Evolutionary conservation across 2,797 vertebrate species (phyloP), one percentile per base, ranked within the genome.

Genomic region (Sebastes melanostomus): DNA sequence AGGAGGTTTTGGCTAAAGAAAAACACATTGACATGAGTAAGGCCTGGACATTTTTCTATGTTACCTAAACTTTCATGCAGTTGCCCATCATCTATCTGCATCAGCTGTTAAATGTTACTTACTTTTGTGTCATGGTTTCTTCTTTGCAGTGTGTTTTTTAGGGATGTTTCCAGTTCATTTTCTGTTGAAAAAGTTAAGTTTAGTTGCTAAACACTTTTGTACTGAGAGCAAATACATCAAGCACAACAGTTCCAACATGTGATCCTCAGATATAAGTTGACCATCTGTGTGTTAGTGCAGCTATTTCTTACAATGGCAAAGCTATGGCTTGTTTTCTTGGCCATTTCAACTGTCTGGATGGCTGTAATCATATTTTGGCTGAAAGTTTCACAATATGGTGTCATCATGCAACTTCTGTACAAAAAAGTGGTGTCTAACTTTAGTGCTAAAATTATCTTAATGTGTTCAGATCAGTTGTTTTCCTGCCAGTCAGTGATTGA

Each of bases 31-130:
- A 73, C 66, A 86, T 70, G 82, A 87, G 38, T 3, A 29, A 22
- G 89, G 89, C 90, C 89, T 86, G 83, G 56, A 4, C 58, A 18
- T 69, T 76, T 86, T 68, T 9, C 29, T 12, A 32, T 34, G 36
- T 66, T 4, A 16, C 52, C 36, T 34, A 20, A 62, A 73, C 22
- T 66, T 36, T 22, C 42, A n/a, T 34, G 8, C 16, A 63, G 7
- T 20, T 73, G 10, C 8, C 6, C 6, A 27, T 12, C 7, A 38
- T 1, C 12, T 34, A 10, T 34, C 9, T 34, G 32, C 30, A 34
- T 34, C 32, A 34, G 32, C 32, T 34, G 9, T 34, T n/a, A n/a
- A n/a, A n/a, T n/a, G n/a, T n/a, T n/a, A n/a, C n/a, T n/a, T n/a
- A n/a, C n/a, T n/a, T n/a, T n/a, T n/a, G 32, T 34, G 32, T 34